phyloP scores from a whole-genome alignment of 1,140 invertebrate genomes.

The Gonatopus flavifemur region DNA sequence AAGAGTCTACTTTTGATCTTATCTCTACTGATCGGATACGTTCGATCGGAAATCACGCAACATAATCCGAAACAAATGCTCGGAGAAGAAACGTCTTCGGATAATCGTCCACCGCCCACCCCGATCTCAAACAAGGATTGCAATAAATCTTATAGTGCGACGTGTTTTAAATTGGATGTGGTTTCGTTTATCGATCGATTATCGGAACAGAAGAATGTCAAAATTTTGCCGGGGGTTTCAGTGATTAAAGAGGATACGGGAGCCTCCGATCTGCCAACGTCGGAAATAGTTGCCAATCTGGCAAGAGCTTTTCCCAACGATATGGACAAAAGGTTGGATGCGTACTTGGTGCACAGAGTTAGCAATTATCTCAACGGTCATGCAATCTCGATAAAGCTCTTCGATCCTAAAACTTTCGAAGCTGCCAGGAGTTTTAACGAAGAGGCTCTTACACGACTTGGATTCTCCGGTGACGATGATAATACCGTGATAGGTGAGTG shows the following conservation, averaged over 20 bases:
- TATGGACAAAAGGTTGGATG: slow-evolving; percentile 74
- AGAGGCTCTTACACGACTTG: slow-evolving; percentile 50
- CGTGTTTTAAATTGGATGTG: slow-evolving; percentile 79
- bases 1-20: slow-evolving; percentile 12
- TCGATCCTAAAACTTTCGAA: slow-evolving; percentile 66
- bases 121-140: slow-evolving; percentile 64
- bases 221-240: slow-evolving; percentile 70
- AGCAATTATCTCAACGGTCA: slow-evolving; percentile 72
- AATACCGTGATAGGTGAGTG: slow-evolving; percentile 40
- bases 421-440: slow-evolving; percentile 57
- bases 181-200: slow-evolving; percentile 74
- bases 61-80: slow-evolving; percentile 40
- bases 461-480: slow-evolving; percentile 25
- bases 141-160: slow-evolving; percentile 69
- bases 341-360: slow-evolving; percentile 71
- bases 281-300: slow-evolving; percentile 71
- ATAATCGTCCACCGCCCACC: slow-evolving; percentile 32
- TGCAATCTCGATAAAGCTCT: slow-evolving; percentile 70
- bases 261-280: slow-evolving; percentile 59
- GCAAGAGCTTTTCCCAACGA: slow-evolving; percentile 75
- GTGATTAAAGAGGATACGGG: slow-evolving; percentile 69
- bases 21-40: slow-evolving; percentile 18
- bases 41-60: slow-evolving; percentile 44
- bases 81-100: slow-evolving; percentile 35
- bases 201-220: slow-evolving; percentile 65